Evolutionary conservation across 2,797 vertebrate species (phyloP).

Genomic region (Microhierax caerulescens): DNA sequence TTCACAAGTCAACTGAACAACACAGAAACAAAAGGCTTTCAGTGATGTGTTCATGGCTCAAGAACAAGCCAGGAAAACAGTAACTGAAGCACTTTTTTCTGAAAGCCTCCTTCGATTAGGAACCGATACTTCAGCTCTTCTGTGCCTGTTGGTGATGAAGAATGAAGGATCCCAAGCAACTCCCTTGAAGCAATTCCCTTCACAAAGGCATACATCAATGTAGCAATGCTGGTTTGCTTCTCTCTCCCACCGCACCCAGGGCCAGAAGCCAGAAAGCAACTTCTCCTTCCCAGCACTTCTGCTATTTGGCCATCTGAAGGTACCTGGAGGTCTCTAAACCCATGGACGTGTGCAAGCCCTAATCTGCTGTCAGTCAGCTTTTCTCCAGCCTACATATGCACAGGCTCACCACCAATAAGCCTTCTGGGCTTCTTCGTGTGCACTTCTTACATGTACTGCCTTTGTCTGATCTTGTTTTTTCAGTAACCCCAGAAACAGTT

Average conservation of each 20-base stretch:
- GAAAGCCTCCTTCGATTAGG: neutral
- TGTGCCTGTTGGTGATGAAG: neutral
- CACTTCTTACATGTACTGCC: neutral
- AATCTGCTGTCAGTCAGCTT: neutral
- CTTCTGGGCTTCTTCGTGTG: neutral
- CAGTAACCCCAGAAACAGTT: neutral
- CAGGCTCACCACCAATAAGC: neutral
- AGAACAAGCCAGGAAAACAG: neutral
- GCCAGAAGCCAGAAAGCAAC: neutral
- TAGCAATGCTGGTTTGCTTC: accelerated
- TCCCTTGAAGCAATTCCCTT: neutral
- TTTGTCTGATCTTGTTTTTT: neutral
- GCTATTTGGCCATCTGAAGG: neutral
- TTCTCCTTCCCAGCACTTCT: neutral
- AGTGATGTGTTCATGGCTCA: accelerated
- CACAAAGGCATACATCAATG: accelerated
- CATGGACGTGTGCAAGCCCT: accelerated
- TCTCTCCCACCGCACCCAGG: too few relatives aligned
- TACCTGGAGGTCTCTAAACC: neutral
- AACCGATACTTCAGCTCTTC: neutral
- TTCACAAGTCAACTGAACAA: neutral
- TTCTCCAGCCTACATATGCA: neutral
- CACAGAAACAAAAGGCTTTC: neutral
- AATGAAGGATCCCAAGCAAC: neutral
- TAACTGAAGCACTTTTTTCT: accelerated